Evolutionary conservation across 2,113 vertebrate species (phyloP).

Genomic region (Loxodonta africana): DNA sequence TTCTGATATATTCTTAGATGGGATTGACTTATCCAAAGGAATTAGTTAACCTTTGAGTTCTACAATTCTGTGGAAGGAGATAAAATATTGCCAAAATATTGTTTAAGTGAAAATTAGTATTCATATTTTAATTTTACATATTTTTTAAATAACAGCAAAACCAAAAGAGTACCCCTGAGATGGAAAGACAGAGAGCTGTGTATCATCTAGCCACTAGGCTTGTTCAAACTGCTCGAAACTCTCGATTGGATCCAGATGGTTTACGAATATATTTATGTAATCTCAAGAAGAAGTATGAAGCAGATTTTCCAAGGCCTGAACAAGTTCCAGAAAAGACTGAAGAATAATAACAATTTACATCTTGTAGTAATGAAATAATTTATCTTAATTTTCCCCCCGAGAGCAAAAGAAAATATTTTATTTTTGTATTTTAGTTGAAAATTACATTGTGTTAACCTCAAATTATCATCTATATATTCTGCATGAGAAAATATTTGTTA

Average conservation of each 20-base stretch:
- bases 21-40: constrained; percentile 20
- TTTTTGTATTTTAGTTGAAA: constrained; percentile 65
- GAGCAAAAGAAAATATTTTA: constrained; percentile 60
- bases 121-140: constrained; percentile 59
- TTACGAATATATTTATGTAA: constrained; percentile 94
- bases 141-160: constrained; percentile 90
- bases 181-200: constrained; percentile 89
- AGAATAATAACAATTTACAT: constrained; percentile 46
- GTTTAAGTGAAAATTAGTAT: constrained; percentile 37
- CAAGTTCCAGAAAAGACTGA: constrained; percentile 58
- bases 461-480: constrained; percentile 41
- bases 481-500: constrained; percentile 32
- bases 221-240: constrained; percentile 95
- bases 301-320: constrained; percentile 84
- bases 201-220: constrained; percentile 94
- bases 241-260: constrained; percentile 93
- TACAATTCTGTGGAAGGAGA: constrained; percentile 32
- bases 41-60: not conserved
- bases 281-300: constrained; percentile 93
- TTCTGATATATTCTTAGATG: not conserved
- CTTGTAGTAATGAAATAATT: not conserved
- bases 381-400: not conserved
- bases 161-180: constrained; percentile 91
- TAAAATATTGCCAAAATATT: constrained; percentile 26
- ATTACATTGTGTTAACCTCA: constrained; percentile 22